phyloP scores from a whole-genome alignment of 2,113 vertebrate species.

The Bettongia penicillata region DNA sequence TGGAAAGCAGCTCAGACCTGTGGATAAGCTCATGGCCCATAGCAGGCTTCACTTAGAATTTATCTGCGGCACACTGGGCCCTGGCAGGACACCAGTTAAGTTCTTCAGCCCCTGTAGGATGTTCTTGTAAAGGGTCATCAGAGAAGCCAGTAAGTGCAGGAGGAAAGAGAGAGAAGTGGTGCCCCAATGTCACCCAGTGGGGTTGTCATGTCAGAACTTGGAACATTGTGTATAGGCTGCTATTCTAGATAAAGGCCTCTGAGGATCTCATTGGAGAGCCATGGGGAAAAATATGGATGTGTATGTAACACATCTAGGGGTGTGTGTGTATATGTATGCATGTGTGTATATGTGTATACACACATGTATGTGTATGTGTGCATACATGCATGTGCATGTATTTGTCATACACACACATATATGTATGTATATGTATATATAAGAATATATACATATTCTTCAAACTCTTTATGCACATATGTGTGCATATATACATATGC shows the following conservation, averaged over 20 bases:
- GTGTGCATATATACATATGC: too few species aligned
- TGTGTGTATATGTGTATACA: too few species aligned
- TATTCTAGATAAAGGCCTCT: not conserved
- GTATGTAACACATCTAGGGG: not conserved
- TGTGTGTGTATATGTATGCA: not conserved
- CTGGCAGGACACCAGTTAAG: not conserved
- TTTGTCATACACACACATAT: not conserved
- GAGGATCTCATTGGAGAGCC: not conserved
- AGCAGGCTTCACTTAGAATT: not conserved
- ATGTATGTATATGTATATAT: too few species aligned
- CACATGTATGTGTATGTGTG: too few species aligned
- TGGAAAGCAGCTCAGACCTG: not conserved
- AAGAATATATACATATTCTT: too few species aligned
- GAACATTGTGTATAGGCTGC: not conserved
- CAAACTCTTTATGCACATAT: too few species aligned
- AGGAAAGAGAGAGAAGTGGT: not conserved
- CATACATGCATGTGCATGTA: too few species aligned
- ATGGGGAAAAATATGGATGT: not conserved
- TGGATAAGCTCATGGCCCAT: not conserved
- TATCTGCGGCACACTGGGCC: not conserved
- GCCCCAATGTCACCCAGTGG: not conserved
- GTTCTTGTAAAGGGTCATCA: not conserved
- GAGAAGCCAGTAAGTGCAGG: not conserved
- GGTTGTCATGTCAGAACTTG: not conserved
- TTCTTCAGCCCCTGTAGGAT: not conserved